phyloP scores from a whole-genome alignment of 2,888 invertebrate genomes.

The Taphrorychus bicolor region DNA sequence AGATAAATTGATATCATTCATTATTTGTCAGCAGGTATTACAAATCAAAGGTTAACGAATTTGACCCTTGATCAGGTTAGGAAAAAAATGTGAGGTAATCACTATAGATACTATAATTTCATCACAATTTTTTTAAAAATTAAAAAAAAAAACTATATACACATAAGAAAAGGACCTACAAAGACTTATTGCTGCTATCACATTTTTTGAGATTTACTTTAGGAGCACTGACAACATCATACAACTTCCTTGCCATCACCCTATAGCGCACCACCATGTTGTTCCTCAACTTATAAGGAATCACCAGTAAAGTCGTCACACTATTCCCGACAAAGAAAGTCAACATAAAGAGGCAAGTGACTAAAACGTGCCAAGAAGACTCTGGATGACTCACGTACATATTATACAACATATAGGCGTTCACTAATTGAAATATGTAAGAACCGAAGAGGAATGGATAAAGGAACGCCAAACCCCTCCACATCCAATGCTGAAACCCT shows the following conservation, averaged over 20 bases:
- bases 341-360: slow-evolving; percentile 82
- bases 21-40: not conserved
- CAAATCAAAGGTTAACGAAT: not conserved
- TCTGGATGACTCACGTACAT: slow-evolving; percentile 73
- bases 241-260: slow-evolving; percentile 44
- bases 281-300: slow-evolving; percentile 78
- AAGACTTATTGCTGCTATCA: not conserved
- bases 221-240: slow-evolving; percentile 36
- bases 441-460: slow-evolving; percentile 94
- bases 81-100: too few species aligned
- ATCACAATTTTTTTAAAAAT: not conserved
- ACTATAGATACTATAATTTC: not conserved
- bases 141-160: not conserved
- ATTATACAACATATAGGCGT: slow-evolving; percentile 86
- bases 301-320: slow-evolving; percentile 84
- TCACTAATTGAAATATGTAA: slow-evolving; percentile 94
- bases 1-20: not conserved
- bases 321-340: slow-evolving; percentile 89
- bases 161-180: not conserved
- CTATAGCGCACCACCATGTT: slow-evolving; percentile 45
- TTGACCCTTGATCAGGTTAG: not conserved
- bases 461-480: slow-evolving; percentile 94
- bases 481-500: slow-evolving; percentile 99
- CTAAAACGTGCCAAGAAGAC: slow-evolving; percentile 93
- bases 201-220: not conserved